phyloP scores from a whole-genome alignment of 2,888 invertebrate species.

The Rhamphomyia laevipes region DNA sequence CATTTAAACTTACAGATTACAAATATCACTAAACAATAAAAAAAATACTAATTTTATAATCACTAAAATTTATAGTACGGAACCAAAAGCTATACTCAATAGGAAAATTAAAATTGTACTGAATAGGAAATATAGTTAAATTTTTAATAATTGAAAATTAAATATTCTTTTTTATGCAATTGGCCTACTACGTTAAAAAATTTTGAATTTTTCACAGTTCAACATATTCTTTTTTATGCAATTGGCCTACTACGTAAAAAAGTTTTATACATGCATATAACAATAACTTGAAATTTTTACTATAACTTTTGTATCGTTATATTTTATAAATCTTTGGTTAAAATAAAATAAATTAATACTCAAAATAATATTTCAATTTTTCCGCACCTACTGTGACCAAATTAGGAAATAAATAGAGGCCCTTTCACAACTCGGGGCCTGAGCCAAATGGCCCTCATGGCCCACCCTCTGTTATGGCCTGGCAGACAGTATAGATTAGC shows the following conservation, averaged over 20 bases:
- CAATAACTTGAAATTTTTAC: background rate
- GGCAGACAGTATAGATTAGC: no score
- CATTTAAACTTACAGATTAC: background rate
- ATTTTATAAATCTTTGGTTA: background rate
- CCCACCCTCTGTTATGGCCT: no score
- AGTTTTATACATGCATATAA: no score
- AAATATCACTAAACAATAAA: background rate
- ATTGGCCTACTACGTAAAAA: background rate
- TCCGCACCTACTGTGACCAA: background rate
- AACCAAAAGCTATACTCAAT: background rate
- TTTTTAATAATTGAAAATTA: background rate
- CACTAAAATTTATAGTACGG: background rate
- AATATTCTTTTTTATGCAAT: background rate
- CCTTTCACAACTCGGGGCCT: no score
- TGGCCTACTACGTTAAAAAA: background rate
- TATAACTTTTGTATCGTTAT: background rate
- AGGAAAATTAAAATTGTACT: background rate
- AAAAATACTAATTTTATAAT: background rate
- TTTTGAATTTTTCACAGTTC: no score
- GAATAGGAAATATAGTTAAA: background rate
- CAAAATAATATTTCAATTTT: background rate
- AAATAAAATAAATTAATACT: no score
- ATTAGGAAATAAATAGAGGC: background rate
- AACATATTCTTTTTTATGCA: background rate
- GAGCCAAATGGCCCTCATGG: no score